These are phyloP conservation scores for Hycleus cichorii DNA, from an alignment of 1,140 invertebrate species.

Conservation along the genomic window DNA sequence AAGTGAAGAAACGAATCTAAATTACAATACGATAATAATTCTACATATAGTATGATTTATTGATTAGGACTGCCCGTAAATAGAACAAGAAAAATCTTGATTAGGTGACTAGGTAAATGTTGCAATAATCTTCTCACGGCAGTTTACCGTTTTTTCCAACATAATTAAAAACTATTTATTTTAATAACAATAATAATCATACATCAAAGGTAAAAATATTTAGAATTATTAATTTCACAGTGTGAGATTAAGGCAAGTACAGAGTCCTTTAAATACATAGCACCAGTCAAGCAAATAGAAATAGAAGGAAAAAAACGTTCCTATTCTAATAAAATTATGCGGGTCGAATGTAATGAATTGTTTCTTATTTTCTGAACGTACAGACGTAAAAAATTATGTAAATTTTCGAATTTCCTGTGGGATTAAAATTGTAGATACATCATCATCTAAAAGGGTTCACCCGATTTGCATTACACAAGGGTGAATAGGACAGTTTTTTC, in stretches of 20 bases:
- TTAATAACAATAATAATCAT: too few relatives aligned
- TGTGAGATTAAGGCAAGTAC: constrained; percentile 4
- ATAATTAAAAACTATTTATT: not conserved
- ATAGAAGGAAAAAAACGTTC: too few relatives aligned
- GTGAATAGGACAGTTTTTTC: too few relatives aligned
- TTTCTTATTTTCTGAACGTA: not conserved
- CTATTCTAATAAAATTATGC: constrained; percentile 1
- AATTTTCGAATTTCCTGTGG: too few relatives aligned
- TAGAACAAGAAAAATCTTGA: too few relatives aligned
- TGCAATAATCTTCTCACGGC: constrained; percentile 7
- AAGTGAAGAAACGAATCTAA: too few relatives aligned
- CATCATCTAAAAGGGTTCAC: not conserved
- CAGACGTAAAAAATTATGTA: too few relatives aligned
- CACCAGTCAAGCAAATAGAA: not conserved
- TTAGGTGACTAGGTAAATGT: too few relatives aligned
- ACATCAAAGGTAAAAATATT: not conserved
- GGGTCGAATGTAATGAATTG: not conserved
- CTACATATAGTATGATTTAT: too few relatives aligned
- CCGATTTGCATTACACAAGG: constrained; percentile 3
- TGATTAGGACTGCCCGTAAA: too few relatives aligned
- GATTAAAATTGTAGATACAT: too few relatives aligned
- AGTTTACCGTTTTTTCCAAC: not conserved
- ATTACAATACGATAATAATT: too few relatives aligned
- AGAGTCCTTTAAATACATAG: not conserved
- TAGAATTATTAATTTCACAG: constrained; percentile 16